Base-by-base conservation (phyloP, 2,888 invertebrate species). In the Tiliacea citrago region DNA sequence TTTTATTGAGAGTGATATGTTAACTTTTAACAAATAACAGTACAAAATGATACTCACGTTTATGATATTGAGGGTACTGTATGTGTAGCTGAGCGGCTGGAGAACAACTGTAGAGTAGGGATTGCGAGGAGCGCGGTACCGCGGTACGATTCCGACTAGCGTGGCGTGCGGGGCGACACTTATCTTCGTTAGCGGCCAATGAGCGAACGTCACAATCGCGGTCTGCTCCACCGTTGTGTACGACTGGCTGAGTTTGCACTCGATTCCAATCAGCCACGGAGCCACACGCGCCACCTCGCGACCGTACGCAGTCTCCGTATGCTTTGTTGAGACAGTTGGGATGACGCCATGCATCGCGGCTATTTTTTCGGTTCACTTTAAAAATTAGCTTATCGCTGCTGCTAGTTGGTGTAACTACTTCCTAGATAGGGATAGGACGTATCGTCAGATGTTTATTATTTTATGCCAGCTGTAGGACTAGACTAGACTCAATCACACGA, bases 171-270 rank as follows among this genome's bases (percentile, higher is more conserved):
- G 67, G 57, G 68, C 63, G 78, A 73, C 81, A 85, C 83, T 89
- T 89, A 90, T 87, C 88, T 85, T 81, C 53, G 73, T 73, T 71
- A 83, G 71, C 79, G 80, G 81, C 90, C 90, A 91, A 90, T 89
- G 87, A 88, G 78, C 88, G 88, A 63, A 55, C 78, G 79, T 82
- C 84, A 75, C 79, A 57, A 18, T 74, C 55, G 79, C 67, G 73
- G 81, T 62, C 61, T 63, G 74, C 85, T 75, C 63, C 71, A 75
- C 66, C 58, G 49, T 69, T 73, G 66, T 73, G 65, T 81, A 77
- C n/a, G n/a, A n/a, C n/a, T 42, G 60, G 58, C 58, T 58, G 68
- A 72, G 66, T 77, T 79, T 84, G 84, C 79, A 78, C 82, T 79
- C 75, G 71, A 49, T 61, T 42, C 67, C 53, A 73, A 75, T 73